These are phyloP conservation scores for Dinocampus coccinellae DNA, from an alignment of 2,888 invertebrate genomes.

Conservation along the genomic window DNA sequence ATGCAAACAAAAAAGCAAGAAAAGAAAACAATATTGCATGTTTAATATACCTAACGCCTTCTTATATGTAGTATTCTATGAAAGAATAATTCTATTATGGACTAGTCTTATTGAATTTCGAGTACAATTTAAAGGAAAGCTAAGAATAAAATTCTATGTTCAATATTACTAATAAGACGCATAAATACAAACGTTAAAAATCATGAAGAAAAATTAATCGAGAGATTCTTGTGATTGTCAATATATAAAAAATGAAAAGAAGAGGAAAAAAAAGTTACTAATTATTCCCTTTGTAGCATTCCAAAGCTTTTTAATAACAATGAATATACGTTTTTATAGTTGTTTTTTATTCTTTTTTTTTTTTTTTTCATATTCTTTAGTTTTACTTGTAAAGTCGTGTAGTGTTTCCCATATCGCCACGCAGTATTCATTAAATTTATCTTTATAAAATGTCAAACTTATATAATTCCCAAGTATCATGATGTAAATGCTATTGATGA, in stretches of 20 bases:
- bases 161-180: conserved; percentile 24
- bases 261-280: not conserved
- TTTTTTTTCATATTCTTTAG: not conserved
- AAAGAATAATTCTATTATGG: conserved; percentile 38
- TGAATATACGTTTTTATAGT: too few relatives aligned
- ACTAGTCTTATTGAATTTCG: conserved; percentile 48
- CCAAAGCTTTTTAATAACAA: conserved; percentile 3
- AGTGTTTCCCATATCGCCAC: not conserved
- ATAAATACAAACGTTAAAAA: conserved; percentile 15
- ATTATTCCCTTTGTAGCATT: not conserved
- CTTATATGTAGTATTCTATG: conserved; percentile 28
- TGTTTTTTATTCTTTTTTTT: too few relatives aligned
- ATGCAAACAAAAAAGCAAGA: not conserved
- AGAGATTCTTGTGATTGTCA: conserved; percentile 5
- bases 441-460: not conserved
- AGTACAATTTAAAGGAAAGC: conserved; percentile 41
- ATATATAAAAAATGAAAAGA: not conserved
- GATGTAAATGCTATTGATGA: conserved; percentile 24
- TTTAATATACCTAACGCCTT: conserved; percentile 18
- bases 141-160: conserved; percentile 31
- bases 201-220: conserved; percentile 14
- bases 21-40: not conserved
- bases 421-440: conserved; percentile 20
- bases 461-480: conserved; percentile 24
- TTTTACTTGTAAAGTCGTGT: not conserved